phyloP scores from a whole-genome alignment of 2,888 invertebrate genomes.

The Thyatira batis region DNA sequence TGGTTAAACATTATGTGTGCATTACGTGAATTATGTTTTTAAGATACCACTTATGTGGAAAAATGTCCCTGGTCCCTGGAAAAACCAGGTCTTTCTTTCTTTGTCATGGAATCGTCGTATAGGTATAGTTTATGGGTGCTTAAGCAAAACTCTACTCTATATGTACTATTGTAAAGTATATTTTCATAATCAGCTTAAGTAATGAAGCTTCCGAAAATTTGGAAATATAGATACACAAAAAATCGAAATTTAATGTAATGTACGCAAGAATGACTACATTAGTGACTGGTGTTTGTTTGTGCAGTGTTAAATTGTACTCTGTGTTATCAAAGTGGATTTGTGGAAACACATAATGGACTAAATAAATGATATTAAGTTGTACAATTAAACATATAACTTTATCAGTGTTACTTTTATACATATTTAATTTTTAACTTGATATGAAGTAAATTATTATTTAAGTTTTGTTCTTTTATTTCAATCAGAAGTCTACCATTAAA shows the following conservation, averaged over 20 bases:
- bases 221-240: background rate
- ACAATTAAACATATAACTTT: background rate
- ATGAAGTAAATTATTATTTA: background rate
- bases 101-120: too few relatives aligned
- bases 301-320: slow-evolving; percentile 7
- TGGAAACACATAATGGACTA: background rate
- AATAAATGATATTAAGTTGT: background rate
- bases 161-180: too few relatives aligned
- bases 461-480: too few relatives aligned
- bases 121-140: too few relatives aligned
- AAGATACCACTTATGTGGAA: too few relatives aligned
- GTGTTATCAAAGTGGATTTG: slow-evolving; percentile 6
- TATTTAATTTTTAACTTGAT: background rate
- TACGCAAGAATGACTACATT: background rate
- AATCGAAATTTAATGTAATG: slow-evolving; percentile 4
- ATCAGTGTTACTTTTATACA: background rate
- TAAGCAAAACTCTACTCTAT: too few relatives aligned
- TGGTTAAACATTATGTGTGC: slow-evolving; percentile 14
- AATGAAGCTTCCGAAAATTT: slow-evolving; percentile 4
- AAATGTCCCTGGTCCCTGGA: too few relatives aligned
- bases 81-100: too few relatives aligned
- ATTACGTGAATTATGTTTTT: background rate
- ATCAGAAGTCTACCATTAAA: too few relatives aligned
- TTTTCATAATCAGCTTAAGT: too few relatives aligned
- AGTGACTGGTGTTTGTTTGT: background rate